Percentiles rank a stretch among this genome's conserved stretches.
These are phyloP conservation scores for Steatornis caripensis DNA, from an alignment of 2,113 vertebrate species.

Conservation along the genomic window DNA sequence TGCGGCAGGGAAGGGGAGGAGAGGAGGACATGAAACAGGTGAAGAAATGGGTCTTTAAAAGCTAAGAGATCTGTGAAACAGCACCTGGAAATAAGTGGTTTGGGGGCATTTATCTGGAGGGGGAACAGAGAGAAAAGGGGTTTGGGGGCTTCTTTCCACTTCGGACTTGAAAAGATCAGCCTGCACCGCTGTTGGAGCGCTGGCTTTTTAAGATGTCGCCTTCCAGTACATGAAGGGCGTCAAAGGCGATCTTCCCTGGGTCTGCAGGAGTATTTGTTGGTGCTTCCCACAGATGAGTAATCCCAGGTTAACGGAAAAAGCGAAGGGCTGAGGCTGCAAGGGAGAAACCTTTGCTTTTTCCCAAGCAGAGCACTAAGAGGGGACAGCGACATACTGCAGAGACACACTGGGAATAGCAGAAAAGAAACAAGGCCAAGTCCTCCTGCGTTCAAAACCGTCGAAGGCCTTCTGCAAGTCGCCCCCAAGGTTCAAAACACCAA, in stretches of 20 bases:
- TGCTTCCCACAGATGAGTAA: not conserved
- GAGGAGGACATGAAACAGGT: not conserved
- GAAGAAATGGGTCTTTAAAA: not conserved
- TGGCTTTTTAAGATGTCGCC: not conserved
- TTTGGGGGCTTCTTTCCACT: not conserved
- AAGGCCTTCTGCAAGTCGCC: not conserved
- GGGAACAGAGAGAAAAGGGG: not conserved
- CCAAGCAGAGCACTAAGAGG: not conserved
- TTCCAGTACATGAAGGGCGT: not conserved
- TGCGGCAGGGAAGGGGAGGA: not conserved
- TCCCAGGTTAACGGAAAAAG: fast-evolving
- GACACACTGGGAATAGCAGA: fast-evolving
- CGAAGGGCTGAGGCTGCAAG: not conserved
- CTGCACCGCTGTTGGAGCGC: not conserved
- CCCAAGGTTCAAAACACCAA: not conserved
- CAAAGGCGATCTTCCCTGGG: not conserved
- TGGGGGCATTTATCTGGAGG: not conserved
- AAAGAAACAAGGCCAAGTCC: not conserved
- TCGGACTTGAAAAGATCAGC: not conserved
- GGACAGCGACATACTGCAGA: not conserved
- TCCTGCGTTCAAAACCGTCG: not conserved
- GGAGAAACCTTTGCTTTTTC: not conserved
- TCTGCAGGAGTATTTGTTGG: not conserved
- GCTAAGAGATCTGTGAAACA: not conserved
- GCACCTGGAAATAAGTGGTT: not conserved